phyloP scores from a whole-genome alignment of 1,140 invertebrate species.

The Lerema accius region DNA sequence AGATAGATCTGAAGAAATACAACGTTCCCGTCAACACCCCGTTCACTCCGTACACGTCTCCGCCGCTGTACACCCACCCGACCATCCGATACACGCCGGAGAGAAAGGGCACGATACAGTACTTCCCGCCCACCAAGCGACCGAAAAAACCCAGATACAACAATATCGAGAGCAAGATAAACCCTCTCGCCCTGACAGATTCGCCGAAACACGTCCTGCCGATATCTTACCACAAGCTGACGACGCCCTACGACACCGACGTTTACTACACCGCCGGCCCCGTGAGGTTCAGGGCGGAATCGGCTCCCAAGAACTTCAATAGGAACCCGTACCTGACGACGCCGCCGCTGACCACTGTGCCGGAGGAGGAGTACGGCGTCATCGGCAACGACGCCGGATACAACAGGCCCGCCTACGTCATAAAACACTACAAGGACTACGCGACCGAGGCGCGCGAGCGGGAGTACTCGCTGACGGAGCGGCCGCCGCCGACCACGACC shows the following conservation, averaged over 20 bases:
- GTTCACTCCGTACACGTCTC: slow-evolving; percentile 30
- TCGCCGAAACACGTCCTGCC: slow-evolving; percentile 42
- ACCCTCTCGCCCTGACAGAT: slow-evolving; percentile 43
- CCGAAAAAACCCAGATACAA: slow-evolving; percentile 54
- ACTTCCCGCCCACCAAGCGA: slow-evolving; percentile 65
- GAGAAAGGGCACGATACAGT: slow-evolving; percentile 63
- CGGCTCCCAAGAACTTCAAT: slow-evolving; percentile 34
- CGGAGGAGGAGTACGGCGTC: slow-evolving; percentile 32
- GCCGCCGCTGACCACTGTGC: slow-evolving; percentile 36
- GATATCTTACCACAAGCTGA: slow-evolving; percentile 25
- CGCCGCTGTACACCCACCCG: slow-evolving; percentile 34
- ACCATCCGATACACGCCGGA: slow-evolving; percentile 44
- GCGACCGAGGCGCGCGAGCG: slow-evolving; percentile 55
- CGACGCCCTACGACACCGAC: slow-evolving; percentile 18
- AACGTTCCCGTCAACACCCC: slow-evolving; percentile 40
- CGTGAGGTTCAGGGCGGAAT: slow-evolving; percentile 11
- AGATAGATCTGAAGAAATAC: slow-evolving; percentile 69
- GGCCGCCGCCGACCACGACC: not conserved
- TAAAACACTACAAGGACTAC: slow-evolving; percentile 67
- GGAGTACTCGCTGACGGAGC: slow-evolving; percentile 35
- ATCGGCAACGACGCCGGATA: slow-evolving; percentile 42
- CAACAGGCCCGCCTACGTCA: slow-evolving; percentile 57
- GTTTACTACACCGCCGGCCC: slow-evolving; percentile 14
- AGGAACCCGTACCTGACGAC: slow-evolving; percentile 48
- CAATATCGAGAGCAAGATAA: slow-evolving; percentile 52